Conservation (phyloP, 2,797 vertebrate species). For the Siniperca undulata region DNA sequence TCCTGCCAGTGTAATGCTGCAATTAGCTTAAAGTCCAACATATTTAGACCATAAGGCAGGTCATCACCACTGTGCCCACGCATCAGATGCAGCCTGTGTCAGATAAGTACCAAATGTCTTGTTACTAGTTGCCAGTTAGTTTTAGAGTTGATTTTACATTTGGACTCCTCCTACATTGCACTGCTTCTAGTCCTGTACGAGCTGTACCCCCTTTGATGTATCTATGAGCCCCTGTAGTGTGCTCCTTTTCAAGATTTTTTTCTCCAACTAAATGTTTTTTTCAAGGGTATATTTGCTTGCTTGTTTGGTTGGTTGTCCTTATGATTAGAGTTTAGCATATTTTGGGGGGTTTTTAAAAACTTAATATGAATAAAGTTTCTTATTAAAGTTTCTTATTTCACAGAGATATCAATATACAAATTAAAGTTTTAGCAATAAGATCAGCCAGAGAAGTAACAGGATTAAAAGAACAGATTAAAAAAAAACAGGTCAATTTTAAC, state of each 20-base stretch:
- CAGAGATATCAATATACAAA: not conserved
- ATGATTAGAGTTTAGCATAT: not conserved
- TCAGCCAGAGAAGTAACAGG: not conserved
- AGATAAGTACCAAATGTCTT: conserved; percentile 39
- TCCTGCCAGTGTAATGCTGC: not conserved
- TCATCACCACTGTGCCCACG: conserved; percentile 37
- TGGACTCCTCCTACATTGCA: conserved; percentile 1
- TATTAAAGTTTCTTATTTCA: not conserved
- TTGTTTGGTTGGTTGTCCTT: not conserved
- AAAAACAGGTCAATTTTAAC: not conserved
- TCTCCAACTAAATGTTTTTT: conserved; percentile 3
- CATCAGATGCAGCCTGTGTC: conserved; percentile 62
- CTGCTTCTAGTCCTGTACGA: not conserved
- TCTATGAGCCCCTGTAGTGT: not conserved
- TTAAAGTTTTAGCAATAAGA: not conserved
- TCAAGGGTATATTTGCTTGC: not conserved
- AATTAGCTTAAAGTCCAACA: conserved; percentile 27
- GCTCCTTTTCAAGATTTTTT: not conserved
- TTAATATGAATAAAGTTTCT: not conserved
- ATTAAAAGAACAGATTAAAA: no score
- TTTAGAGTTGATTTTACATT: not conserved
- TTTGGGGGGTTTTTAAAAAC: not conserved
- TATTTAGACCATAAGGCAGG: conserved; percentile 60
- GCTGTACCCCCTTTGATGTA: conserved; percentile 2
- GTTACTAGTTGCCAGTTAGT: conserved; percentile 23